A percentile compares a stretch with the other conserved stretches of the same genome.
phyloP scores from a whole-genome alignment of 2,888 invertebrate species.

The Patella depressa region DNA sequence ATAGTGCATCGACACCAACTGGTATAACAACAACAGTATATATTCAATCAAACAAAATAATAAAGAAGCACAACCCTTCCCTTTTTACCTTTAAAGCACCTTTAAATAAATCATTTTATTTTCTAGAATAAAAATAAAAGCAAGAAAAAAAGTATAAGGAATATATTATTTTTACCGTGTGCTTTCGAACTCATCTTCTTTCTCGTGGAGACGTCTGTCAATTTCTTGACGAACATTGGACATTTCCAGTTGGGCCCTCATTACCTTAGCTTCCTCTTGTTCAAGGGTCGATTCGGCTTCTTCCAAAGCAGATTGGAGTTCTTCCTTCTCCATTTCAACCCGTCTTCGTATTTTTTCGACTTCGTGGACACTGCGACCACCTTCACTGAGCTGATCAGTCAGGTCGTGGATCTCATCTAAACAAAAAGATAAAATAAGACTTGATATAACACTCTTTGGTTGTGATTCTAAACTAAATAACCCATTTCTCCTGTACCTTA shows the following conservation, averaged over 20 bases:
- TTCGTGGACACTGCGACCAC: background rate
- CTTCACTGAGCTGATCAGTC: conserved; percentile 3
- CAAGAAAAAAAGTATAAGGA: too few relatives aligned
- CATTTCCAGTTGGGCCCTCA: conserved; percentile 91
- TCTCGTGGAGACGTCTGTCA: conserved; percentile 98
- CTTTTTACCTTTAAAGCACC: too few relatives aligned
- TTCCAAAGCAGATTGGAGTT: conserved; percentile 97
- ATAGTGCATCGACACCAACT: too few relatives aligned
- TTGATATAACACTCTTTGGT: too few relatives aligned
- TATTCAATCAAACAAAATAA: too few relatives aligned
- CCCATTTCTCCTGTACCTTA: too few relatives aligned
- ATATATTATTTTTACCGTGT: conserved; percentile 75
- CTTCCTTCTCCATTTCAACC: conserved; percentile 98
- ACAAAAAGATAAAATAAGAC: conserved; percentile 6
- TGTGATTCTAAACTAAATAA: too few relatives aligned
- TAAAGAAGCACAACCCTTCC: too few relatives aligned
- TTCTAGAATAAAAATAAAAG: too few relatives aligned
- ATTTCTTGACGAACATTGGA: conserved; percentile 99
- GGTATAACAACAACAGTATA: background rate
- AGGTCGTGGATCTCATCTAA: conserved; percentile 96
- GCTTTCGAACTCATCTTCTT: conserved; percentile 99
- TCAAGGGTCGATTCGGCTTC: conserved; percentile 98
- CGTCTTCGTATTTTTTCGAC: conserved; percentile 88
- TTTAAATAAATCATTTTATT: too few relatives aligned
- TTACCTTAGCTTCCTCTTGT: conserved; percentile 80